A percentile compares a stretch with the other conserved stretches of the same genome.
phyloP scores from a whole-genome alignment of 2,888 invertebrate genomes.

The Pachycephus smyrnensis region DNA sequence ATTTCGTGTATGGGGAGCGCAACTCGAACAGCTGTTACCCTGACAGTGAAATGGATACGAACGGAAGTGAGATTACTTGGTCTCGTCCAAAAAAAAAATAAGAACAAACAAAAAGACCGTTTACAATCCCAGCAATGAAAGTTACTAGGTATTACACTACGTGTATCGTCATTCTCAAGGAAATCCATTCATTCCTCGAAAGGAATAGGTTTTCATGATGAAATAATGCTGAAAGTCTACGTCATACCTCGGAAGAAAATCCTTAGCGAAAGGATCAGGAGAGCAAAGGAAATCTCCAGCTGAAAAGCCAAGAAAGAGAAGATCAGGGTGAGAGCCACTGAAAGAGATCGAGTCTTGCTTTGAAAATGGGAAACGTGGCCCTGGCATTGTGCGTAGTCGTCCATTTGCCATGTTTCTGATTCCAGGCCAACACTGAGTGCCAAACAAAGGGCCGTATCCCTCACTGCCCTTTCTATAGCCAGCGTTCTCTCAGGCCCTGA shows the following conservation, averaged over 20 bases:
- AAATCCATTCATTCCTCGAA: not conserved
- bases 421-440: not conserved
- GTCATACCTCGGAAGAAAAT: not conserved
- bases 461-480: not conserved
- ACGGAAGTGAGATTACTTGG: not conserved
- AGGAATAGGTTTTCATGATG: not conserved
- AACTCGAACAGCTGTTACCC: constrained; percentile 24
- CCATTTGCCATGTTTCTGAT: not conserved
- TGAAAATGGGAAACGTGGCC: not conserved
- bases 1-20: constrained; percentile 32
- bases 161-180: not conserved
- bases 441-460: not conserved
- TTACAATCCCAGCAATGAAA: not conserved
- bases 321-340: not conserved
- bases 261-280: not conserved
- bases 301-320: not conserved
- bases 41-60: not conserved
- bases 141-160: not conserved
- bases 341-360: not conserved
- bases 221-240: not conserved
- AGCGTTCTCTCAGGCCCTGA: not conserved
- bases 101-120: not conserved
- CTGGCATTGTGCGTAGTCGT: constrained; percentile 2
- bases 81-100: too few relatives aligned
- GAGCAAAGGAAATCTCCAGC: not conserved